Percentiles rank a stretch among this genome's conserved stretches.
Evolutionary conservation across 2,888 invertebrate genomes (phyloP).

Genomic region (Cenopis cana): DNA sequence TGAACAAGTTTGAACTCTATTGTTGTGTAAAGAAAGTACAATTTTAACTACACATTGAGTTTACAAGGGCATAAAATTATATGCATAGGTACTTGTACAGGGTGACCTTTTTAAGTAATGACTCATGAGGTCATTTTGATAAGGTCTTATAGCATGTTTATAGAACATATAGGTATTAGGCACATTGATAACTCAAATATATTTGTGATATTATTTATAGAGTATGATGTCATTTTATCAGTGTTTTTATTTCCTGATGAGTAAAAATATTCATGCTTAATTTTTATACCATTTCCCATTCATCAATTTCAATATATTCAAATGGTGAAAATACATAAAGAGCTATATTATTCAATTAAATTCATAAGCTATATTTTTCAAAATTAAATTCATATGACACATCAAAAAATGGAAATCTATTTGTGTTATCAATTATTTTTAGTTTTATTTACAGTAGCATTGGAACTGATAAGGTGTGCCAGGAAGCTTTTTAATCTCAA

Average conservation of each 20-base stretch:
- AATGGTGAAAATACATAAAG: no score
- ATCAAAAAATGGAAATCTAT: not conserved
- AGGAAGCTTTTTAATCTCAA: slow-evolving; percentile 24
- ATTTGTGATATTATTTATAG: not conserved
- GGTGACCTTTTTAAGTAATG: slow-evolving; percentile 16
- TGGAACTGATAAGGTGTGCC: slow-evolving; percentile 7
- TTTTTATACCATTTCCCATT: not conserved
- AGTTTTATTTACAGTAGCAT: not conserved
- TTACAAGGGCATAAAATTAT: not conserved
- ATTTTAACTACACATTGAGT: not conserved
- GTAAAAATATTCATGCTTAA: not conserved
- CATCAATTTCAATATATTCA: not conserved
- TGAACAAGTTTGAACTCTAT: slow-evolving; percentile 2
- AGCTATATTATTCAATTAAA: not conserved
- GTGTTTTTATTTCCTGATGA: slow-evolving; percentile 1
- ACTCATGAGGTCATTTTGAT: slow-evolving; percentile 15
- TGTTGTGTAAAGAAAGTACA: not conserved
- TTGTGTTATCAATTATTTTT: not conserved
- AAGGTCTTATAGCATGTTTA: not conserved
- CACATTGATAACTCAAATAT: not conserved
- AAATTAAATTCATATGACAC: not conserved
- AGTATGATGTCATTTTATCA: not conserved
- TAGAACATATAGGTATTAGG: not conserved
- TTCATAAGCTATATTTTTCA: not conserved
- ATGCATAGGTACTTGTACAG: not conserved